Conservation (phyloP, 2,888 invertebrate genomes). For the Neoitamus cyanurus region DNA sequence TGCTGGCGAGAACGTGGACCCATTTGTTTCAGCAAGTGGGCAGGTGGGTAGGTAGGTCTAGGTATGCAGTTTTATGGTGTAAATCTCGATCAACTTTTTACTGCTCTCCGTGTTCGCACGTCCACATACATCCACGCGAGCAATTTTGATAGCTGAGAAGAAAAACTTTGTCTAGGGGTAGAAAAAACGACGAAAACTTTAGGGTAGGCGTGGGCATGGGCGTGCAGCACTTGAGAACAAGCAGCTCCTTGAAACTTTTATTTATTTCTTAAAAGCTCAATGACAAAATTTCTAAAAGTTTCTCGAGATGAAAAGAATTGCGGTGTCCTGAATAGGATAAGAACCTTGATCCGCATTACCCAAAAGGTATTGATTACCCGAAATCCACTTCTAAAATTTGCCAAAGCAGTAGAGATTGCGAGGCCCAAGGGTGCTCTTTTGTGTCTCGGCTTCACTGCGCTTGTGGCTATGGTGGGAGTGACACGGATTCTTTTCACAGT, state of each 20-base stretch:
- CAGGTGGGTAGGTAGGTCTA: background rate
- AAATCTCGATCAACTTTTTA: conserved; percentile 13
- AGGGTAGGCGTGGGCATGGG: background rate
- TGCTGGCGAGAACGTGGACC: background rate
- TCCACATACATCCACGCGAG: background rate
- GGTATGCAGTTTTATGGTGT: conserved; percentile 29
- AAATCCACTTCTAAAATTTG: background rate
- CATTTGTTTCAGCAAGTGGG: conserved; percentile 31
- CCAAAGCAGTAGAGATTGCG: background rate
- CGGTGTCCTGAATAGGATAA: background rate
- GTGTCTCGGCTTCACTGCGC: background rate
- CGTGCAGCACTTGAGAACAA: background rate
- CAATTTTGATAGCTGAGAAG: conserved; percentile 7
- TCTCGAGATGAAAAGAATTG: background rate
- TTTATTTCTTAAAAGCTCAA: conserved; percentile 12
- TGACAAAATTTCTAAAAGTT: conserved; percentile 30
- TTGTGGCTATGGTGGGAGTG: too few relatives aligned
- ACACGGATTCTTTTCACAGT: too few relatives aligned
- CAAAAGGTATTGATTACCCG: background rate
- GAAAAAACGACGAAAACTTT: conserved; percentile 9
- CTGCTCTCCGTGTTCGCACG: background rate
- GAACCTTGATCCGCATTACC: conserved; percentile 12
- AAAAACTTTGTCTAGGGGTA: background rate
- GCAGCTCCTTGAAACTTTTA: conserved; percentile 15
- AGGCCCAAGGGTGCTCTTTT: background rate